Evolutionary conservation across 2,113 vertebrate species (phyloP).

Genomic region (Chunga burmeisteri): DNA sequence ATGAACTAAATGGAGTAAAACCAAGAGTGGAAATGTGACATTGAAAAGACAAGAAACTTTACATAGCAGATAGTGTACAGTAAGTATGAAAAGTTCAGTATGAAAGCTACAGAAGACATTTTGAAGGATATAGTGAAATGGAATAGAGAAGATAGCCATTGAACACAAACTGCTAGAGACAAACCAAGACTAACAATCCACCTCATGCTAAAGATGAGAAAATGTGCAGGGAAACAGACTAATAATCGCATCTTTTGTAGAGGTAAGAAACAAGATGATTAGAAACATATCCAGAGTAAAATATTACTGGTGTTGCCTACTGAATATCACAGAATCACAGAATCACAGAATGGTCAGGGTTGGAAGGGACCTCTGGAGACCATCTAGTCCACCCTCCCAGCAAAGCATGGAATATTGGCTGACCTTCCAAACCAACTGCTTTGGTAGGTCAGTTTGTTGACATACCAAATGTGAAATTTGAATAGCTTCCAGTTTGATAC

Average conservation of each 20-base stretch:
- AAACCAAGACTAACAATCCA: background rate
- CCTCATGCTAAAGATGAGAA: background rate
- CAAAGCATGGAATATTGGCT: background rate
- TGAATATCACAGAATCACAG: background rate
- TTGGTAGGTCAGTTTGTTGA: background rate
- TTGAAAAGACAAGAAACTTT: background rate
- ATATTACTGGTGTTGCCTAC: background rate
- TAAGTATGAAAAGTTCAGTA: background rate
- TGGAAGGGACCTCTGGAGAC: no score
- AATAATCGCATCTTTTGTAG: background rate
- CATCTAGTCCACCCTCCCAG: no score
- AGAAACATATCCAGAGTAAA: background rate
- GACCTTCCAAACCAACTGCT: background rate
- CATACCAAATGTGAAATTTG: background rate
- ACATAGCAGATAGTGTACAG: background rate
- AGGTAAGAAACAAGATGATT: background rate
- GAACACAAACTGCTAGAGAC: background rate
- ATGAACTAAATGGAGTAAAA: background rate
- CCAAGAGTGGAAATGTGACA: background rate
- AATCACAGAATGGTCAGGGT: no score
- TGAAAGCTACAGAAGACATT: background rate
- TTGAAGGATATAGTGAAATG: background rate
- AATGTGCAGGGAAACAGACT: background rate
- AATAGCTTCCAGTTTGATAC: background rate
- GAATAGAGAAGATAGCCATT: background rate